Conservation (phyloP, 2,797 vertebrate species). For the Syngnathus rostellatus region DNA sequence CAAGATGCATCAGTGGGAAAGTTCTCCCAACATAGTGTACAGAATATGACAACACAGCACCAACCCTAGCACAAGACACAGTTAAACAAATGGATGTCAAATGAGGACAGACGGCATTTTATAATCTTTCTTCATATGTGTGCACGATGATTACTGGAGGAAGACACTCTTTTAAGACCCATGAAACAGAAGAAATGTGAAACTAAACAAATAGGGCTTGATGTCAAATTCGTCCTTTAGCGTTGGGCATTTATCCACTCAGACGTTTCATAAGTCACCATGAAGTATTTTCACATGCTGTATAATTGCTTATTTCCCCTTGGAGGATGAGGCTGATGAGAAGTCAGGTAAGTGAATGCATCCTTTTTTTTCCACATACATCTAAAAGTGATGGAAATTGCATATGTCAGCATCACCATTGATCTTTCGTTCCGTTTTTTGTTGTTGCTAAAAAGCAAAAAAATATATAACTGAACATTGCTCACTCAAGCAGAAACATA, state of each 20-base stretch:
- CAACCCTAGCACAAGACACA: neutral
- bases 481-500: neutral
- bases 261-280: conserved; percentile 5
- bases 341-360: neutral
- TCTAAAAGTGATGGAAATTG: conserved; percentile 1
- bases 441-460: neutral
- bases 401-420: neutral
- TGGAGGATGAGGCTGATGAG: neutral
- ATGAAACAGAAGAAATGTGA: neutral
- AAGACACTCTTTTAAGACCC: neutral
- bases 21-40: neutral
- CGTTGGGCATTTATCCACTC: conserved; percentile 2
- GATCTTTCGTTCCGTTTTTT: neutral
- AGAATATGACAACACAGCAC: neutral
- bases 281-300: conserved; percentile 7
- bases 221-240: neutral
- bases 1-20: neutral
- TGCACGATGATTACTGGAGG: neutral
- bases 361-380: neutral
- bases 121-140: neutral
- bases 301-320: conserved; percentile 8
- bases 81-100: neutral
- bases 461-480: neutral
- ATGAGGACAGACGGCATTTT: neutral
- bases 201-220: neutral